A percentile compares a stretch with the other conserved stretches of the same genome.
Conservation (phyloP, 2,888 invertebrate species). For the Elmis aenea region DNA sequence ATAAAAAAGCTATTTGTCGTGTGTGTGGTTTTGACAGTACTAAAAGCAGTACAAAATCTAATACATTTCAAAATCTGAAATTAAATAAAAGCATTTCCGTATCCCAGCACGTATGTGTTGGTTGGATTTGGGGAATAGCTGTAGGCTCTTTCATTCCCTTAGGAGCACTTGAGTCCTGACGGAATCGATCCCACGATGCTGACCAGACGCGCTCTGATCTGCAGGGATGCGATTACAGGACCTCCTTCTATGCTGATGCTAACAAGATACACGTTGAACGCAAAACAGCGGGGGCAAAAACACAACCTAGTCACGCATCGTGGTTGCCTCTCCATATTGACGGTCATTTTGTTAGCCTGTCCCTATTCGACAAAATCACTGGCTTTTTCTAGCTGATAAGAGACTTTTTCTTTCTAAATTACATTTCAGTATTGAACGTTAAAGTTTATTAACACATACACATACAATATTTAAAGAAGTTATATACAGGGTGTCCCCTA, state of each 20-base stretch:
- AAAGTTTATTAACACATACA: too few species aligned
- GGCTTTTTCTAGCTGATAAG: too few species aligned
- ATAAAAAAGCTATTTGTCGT: too few species aligned
- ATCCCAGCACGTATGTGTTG: conserved; percentile 11
- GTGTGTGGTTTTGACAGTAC: too few species aligned
- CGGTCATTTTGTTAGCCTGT: neutral
- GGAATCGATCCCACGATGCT: conserved; percentile 15
- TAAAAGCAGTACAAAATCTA: too few species aligned
- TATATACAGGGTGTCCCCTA: too few species aligned
- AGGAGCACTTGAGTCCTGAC: conserved; percentile 13
- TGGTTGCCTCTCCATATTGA: neutral
- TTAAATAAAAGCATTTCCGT: conserved; percentile 11
- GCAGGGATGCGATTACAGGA: conserved; percentile 13
- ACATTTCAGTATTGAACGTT: too few species aligned
- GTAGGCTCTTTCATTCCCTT: conserved; percentile 9
- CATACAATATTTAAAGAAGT: too few species aligned
- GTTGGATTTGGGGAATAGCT: conserved; percentile 8
- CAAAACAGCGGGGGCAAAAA: too few species aligned
- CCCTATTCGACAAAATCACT: too few species aligned
- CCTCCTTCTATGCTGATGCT: conserved; percentile 7
- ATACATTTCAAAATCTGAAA: conserved; percentile 13
- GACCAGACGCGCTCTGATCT: conserved; percentile 15
- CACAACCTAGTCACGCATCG: neutral
- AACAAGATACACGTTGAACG: conserved; percentile 12
- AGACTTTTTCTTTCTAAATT: too few species aligned